phyloP scores from a whole-genome alignment of 2,113 vertebrate genomes.

The Xerus inauris region DNA sequence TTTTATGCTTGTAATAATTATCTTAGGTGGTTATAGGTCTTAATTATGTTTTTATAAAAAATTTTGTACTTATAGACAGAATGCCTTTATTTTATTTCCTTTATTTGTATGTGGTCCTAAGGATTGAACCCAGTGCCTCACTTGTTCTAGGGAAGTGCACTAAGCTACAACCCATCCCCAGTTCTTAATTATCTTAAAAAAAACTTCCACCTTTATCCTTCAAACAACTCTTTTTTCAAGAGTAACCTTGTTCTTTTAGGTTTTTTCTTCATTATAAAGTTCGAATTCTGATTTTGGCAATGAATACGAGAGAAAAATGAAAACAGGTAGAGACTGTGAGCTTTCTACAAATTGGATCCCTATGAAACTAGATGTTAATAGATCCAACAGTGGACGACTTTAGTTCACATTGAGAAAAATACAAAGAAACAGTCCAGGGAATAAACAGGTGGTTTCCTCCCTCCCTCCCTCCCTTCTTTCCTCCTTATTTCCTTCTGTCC shows the following conservation, averaged over 20 bases:
- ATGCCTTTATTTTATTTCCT: too few relatives aligned
- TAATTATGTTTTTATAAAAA: neutral
- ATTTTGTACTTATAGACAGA: too few relatives aligned
- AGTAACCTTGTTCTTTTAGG: neutral
- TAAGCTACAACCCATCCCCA: too few relatives aligned
- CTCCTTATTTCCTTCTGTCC: neutral
- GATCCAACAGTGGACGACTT: neutral
- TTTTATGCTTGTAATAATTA: neutral
- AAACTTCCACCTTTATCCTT: neutral
- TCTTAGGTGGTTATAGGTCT: neutral
- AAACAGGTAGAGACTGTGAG: neutral
- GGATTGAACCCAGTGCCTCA: too few relatives aligned
- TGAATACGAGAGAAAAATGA: neutral
- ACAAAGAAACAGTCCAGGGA: neutral
- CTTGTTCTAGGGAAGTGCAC: too few relatives aligned
- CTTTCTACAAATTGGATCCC: neutral
- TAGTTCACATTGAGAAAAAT: neutral
- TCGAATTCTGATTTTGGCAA: neutral
- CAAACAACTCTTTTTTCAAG: neutral
- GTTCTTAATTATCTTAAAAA: neutral
- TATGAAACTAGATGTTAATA: neutral
- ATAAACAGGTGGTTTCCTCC: neutral
- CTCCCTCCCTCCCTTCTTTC: neutral
- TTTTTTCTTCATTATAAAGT: neutral
- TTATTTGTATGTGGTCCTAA: too few relatives aligned